Base-by-base conservation (phyloP, 2,888 invertebrate genomes). In the Hemicrepidius hirtus region DNA sequence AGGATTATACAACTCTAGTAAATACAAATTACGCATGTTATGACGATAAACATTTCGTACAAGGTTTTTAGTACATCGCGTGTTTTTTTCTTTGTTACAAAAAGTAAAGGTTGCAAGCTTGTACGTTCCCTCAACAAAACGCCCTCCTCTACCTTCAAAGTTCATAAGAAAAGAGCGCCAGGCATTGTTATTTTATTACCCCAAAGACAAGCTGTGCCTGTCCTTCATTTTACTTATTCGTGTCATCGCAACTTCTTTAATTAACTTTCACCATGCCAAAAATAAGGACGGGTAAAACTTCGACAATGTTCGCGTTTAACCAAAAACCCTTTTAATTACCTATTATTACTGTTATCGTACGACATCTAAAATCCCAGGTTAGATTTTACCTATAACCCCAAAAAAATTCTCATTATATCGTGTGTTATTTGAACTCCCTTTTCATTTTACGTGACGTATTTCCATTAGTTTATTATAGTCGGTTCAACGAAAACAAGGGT, bases 111-210 rank as follows among this genome's bases (percentile, higher is more conserved):
- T 32, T 32, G 4, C 32, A 32, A 32, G 32, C 32, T 32, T 9
- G n/a, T n/a, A 32, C 32, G 32, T 32, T 32, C 32, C 9, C 32
- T 32, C 32, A 9, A 32, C 32, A 32, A 32, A 32, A 32, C 32
- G 13, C 16, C 41, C 41, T 16, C 41, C 16, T 10, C 37, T 13
- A 41, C 41, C 41, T 16, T 3, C 16, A 32, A 32, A 32, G 32
- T 18, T 46, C 16, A 18, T 18, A 46, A 46, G 13, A 46, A 18
- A 46, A 46, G 21, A 24, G 41, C 60, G 60, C 12, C 41, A 37
- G 37, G 49, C 60, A 68, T 68, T 68, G 60, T 68, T 68, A 67
- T 67, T 59, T 67, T 67, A 46, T 60, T 67, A 35, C 16, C 67
- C 44, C 24, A 67, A 67, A 59, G 57, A 66, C 55, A 66, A 24